Conservation (phyloP, 2,888 invertebrate species). For the Himalopsyche anomala region DNA sequence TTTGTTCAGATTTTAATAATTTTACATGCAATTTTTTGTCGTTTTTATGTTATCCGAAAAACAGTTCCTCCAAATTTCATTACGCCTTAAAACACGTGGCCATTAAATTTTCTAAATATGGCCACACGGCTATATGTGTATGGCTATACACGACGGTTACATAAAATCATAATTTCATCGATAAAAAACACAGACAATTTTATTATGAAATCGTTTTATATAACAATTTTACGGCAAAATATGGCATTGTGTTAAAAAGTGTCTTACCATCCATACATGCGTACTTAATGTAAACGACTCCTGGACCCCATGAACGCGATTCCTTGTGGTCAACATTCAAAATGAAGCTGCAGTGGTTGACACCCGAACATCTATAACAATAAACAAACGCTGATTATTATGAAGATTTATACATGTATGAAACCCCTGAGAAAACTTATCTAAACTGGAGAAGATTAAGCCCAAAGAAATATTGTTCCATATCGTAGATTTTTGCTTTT, state of each 20-base stretch:
- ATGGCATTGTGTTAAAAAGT: neutral
- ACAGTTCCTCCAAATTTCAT: no score
- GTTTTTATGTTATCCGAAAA: no score
- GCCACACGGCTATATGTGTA: no score
- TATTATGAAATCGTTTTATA: no score
- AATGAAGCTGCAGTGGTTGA: constrained; percentile 85
- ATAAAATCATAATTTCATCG: no score
- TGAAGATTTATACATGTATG: neutral
- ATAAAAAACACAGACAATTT: no score
- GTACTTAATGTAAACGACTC: constrained; percentile 82
- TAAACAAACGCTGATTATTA: constrained; percentile 63
- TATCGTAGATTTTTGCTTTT: neutral
- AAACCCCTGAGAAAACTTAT: neutral
- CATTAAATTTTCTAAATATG: no score
- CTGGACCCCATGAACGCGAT: constrained; percentile 80
- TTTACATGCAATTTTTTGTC: no score
- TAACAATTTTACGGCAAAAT: no score
- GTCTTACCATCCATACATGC: constrained; percentile 85
- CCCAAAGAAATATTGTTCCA: neutral
- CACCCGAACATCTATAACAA: constrained; percentile 83
- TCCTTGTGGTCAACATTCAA: constrained; percentile 81
- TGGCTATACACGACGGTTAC: no score
- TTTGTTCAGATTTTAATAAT: no score
- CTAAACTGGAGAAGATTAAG: neutral
- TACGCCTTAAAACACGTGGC: no score